A percentile compares a stretch with the other conserved stretches of the same genome.
Evolutionary conservation across 2,113 vertebrate species (phyloP).

Genomic region (Saguinus imperator): DNA sequence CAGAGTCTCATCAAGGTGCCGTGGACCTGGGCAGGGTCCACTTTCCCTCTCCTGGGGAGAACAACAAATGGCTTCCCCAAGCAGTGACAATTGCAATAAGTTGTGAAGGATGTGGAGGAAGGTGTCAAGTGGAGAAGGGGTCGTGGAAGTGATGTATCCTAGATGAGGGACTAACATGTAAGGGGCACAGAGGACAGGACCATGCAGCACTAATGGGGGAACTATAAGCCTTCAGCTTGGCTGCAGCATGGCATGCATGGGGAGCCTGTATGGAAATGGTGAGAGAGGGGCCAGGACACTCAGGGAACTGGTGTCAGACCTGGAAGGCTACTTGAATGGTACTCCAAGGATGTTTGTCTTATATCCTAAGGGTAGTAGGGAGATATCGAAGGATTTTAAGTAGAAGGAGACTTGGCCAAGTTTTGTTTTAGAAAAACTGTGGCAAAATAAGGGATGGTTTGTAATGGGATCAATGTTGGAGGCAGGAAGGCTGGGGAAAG

Average conservation of each 20-base stretch:
- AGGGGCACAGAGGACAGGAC: neutral
- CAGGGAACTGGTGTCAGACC: neutral
- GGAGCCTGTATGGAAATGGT: rapidly evolving
- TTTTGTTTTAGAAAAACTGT: slow-evolving; percentile 4
- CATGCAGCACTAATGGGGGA: neutral
- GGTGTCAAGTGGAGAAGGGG: slow-evolving; percentile 6
- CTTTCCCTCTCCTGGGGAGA: slow-evolving; percentile 17
- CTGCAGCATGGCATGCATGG: neutral
- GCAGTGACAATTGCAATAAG: slow-evolving; percentile 33
- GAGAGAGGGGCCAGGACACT: neutral
- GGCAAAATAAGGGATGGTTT: neutral
- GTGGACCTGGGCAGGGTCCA: neutral
- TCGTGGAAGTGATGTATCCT: neutral
- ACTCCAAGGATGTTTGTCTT: too few species aligned
- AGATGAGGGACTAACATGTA: neutral
- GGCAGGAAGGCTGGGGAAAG: neutral
- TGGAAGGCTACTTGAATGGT: neutral
- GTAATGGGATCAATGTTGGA: neutral
- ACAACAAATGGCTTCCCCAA: slow-evolving; percentile 2
- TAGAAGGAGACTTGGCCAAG: neutral
- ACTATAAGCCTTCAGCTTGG: neutral
- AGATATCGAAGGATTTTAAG: neutral
- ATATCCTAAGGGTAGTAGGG: neutral
- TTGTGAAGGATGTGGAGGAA: slow-evolving; percentile 3
- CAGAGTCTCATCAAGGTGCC: neutral